phyloP scores from a whole-genome alignment of 2,888 invertebrate species.

The Dichetophora obliterata region DNA sequence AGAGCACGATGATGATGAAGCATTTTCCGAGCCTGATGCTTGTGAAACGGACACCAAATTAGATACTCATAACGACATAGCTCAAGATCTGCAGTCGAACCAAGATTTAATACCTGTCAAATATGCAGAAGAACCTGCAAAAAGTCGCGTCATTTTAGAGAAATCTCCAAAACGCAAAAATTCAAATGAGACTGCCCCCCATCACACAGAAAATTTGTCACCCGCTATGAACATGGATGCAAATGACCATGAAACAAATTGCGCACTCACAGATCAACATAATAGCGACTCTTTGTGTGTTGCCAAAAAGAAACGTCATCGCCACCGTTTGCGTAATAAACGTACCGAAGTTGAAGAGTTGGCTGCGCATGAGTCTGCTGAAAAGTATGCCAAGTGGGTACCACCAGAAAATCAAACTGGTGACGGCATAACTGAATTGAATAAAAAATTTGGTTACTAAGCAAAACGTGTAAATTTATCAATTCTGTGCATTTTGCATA shows the following conservation, averaged over 20 bases:
- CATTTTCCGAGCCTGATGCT: not conserved
- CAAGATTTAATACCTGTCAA: not conserved
- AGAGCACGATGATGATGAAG: constrained; percentile 14
- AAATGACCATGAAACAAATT: not conserved
- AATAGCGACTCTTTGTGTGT: constrained; percentile 19
- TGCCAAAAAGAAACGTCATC: constrained; percentile 57
- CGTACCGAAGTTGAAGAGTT: constrained; percentile 67
- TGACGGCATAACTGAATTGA: constrained; percentile 82
- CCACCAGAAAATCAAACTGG: constrained; percentile 82
- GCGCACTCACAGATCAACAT: not conserved
- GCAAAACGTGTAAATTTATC: not conserved
- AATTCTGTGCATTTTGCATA: not conserved
- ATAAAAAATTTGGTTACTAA: constrained; percentile 84
- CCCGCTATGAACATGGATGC: not conserved
- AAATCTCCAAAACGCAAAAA: no score
- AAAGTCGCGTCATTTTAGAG: no score
- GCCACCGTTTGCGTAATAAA: constrained; percentile 62
- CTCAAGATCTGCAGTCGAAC: not conserved
- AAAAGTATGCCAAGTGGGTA: constrained; percentile 83
- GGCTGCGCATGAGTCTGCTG: constrained; percentile 71
- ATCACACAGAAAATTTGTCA: no score
- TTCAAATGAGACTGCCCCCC: no score
- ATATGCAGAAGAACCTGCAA: not conserved
- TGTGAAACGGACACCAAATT: not conserved
- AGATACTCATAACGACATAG: not conserved